These are phyloP conservation scores for Oegoconia quadripuncta DNA, from an alignment of 2,888 invertebrate species.

Conservation along the genomic window DNA sequence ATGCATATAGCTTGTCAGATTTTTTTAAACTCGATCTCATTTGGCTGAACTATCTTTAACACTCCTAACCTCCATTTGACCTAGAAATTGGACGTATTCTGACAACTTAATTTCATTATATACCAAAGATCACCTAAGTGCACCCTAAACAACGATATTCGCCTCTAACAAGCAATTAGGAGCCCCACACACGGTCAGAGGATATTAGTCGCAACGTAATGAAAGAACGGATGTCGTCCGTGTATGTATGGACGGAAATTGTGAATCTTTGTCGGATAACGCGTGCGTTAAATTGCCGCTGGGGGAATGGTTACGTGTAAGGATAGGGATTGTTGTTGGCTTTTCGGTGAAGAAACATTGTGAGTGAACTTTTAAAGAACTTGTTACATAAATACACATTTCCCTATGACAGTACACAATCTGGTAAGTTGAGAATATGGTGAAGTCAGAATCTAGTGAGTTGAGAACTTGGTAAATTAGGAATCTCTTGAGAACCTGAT, in stretches of 20 bases:
- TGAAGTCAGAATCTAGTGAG: no score
- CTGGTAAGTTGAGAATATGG: no score
- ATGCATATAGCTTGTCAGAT: no score
- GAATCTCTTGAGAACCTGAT: no score
- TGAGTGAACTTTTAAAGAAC: not conserved
- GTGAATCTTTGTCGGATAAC: slow-evolving; percentile 40
- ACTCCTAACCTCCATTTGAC: no score
- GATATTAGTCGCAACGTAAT: slow-evolving; percentile 43
- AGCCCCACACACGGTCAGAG: slow-evolving; percentile 23
- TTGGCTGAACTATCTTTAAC: no score
- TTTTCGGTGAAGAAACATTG: not conserved
- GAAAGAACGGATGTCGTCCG: slow-evolving; percentile 39
- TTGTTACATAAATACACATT: not conserved
- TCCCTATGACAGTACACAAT: no score
- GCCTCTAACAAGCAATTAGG: slow-evolving; percentile 55
- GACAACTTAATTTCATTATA: slow-evolving; percentile 10
- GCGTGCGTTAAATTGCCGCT: slow-evolving; percentile 49
- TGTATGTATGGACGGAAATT: slow-evolving; percentile 34
- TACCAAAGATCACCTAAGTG: slow-evolving; percentile 15
- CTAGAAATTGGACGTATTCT: no score
- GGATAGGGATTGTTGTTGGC: slow-evolving; percentile 13
- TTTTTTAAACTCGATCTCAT: no score
- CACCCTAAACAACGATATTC: slow-evolving; percentile 21
- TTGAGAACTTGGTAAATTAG: no score
- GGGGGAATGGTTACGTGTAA: slow-evolving; percentile 25